Percentiles rank a stretch among this genome's conserved stretches.
Evolutionary conservation across 2,797 vertebrate genomes (phyloP).

Genomic region (Phalanger gymnotis): DNA sequence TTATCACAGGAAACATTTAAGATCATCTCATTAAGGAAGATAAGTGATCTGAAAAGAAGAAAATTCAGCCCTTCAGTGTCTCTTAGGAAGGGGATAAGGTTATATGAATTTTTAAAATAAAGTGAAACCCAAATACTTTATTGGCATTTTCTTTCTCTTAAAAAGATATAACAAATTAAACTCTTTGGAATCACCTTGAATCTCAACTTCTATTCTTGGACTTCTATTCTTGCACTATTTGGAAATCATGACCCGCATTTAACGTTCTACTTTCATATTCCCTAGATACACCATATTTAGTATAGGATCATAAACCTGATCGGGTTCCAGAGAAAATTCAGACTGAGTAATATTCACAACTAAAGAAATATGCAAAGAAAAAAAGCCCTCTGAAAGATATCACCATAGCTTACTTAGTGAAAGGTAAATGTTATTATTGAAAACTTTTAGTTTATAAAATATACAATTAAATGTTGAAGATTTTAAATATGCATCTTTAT

Average conservation of each 20-base stretch:
- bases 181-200: conserved; percentile 30
- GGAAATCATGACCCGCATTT: conserved; percentile 12
- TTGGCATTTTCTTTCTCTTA: not conserved
- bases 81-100: conserved; percentile 8
- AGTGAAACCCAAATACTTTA: not conserved
- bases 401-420: conserved; percentile 2
- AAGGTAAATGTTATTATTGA: not conserved
- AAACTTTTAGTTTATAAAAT: not conserved
- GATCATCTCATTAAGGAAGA: conserved; percentile 1
- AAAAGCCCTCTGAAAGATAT: not conserved
- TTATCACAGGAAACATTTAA: not conserved
- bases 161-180: not conserved
- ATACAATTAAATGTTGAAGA: not conserved
- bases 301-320: conserved; percentile 16
- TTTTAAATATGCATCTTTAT: not conserved
- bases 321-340: not conserved
- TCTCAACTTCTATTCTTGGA: conserved; percentile 17
- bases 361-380: not conserved
- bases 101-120: conserved; percentile 24
- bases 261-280: not conserved
- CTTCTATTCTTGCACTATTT: conserved; percentile 6
- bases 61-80: conserved; percentile 10
- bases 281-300: not conserved
- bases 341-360: not conserved
- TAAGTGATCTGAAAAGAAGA: not conserved